Evolutionary conservation across 2,797 vertebrate genomes (phyloP), one percentile per base, ranked within the genome.

Genomic region (Lutjanus argentimaculatus): DNA sequence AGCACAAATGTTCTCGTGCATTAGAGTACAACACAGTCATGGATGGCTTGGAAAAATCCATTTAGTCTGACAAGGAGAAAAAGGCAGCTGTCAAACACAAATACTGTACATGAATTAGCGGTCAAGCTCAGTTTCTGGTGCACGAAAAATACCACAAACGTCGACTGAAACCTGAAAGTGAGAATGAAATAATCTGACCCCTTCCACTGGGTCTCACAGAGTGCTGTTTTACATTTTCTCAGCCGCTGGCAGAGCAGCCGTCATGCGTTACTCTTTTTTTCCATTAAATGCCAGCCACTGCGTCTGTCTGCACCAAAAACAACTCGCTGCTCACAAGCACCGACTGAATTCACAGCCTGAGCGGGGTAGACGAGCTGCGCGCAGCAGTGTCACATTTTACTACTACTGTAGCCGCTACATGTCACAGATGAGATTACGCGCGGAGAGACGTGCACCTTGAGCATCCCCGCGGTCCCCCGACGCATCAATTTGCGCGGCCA

Each of bases 221-320:
- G 12, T 52, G 76, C 81, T 78, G 72, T 64, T 85, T 74, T 79
- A 77, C 82, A 79, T 89, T 66, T 49, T 22, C 13, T 11, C 72
- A 72, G 77, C 83, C 65, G 67, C 83, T 75, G 79, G 77, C 84
- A 58, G 58, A 83, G 58, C 90, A 89, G 85, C 89, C 88, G 83
- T 85, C 91, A 82, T 84, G 89, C 91, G 52, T 90, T 86, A 82
- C 90, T 79, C 65, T 76, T 72, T 71, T 7, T 0, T 16, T 2
- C 82, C 85, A 84, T 90, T 88, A 92, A 94, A 93, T 91, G 91
- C 91, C 92, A 91, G 92, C 88, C 93, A 93, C 93, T 95, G 95
- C 95, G 95, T 95, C 95, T 95, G 92, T 92, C 92, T 95, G 93
- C 94, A 93, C 91, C 93, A 91, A 94, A 92, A 89, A 90, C 67